Evolutionary conservation across 2,797 vertebrate genomes (phyloP).

Genomic region (Hippoglossus hippoglossus): DNA sequence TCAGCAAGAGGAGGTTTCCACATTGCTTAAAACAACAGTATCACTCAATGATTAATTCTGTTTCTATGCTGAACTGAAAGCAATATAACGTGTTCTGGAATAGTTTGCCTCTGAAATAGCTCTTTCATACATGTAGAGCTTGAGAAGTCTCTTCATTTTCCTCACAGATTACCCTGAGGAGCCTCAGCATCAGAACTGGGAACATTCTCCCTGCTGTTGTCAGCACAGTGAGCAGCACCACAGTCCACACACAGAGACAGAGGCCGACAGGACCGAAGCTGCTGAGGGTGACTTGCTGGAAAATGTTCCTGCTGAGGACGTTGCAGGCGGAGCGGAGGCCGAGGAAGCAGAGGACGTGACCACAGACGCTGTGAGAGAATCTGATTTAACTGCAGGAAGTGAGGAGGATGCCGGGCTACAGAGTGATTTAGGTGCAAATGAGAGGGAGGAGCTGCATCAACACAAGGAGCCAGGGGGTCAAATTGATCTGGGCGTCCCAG

Average conservation of each 20-base stretch:
- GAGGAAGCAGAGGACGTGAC: constrained; percentile 6
- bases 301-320: background rate
- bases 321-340: constrained; percentile 61
- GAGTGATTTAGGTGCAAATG: background rate
- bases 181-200: constrained; percentile 82
- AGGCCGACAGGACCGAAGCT: constrained; percentile 68
- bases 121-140: too few species aligned
- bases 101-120: too few species aligned
- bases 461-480: constrained; percentile 61
- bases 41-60: too few species aligned
- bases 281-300: constrained; percentile 59
- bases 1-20: too few species aligned
- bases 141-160: background rate
- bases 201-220: constrained; percentile 81
- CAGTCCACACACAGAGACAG: constrained; percentile 77
- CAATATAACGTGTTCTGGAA: too few species aligned
- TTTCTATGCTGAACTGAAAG: too few species aligned
- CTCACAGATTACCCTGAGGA: constrained; percentile 88
- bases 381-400: background rate
- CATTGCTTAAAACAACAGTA: too few species aligned
- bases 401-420: constrained; percentile 34
- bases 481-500: constrained; percentile 40
- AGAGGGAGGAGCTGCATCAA: constrained; percentile 65
- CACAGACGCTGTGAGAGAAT: background rate
- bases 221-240: constrained; percentile 74